Evolutionary conservation across 2,113 vertebrate genomes (phyloP).

Genomic region (Antechinus flavipes): DNA sequence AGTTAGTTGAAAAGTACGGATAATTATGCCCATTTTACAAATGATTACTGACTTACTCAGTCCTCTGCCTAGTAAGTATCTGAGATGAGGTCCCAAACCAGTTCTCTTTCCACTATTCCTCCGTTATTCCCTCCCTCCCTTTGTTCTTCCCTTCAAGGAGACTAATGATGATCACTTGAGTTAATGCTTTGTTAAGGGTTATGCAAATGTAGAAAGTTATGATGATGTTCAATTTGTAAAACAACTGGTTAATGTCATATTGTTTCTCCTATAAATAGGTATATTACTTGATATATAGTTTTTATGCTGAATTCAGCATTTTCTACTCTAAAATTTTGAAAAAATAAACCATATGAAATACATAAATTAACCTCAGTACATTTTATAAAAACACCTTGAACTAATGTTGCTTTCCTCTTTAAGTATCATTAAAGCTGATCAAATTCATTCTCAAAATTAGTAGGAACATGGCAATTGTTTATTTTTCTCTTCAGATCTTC

Average conservation of each 20-base stretch:
- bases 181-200: background rate
- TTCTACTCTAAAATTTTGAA: background rate
- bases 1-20: background rate
- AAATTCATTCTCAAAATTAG: background rate
- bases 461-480: conserved; percentile 39
- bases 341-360: conserved; percentile 2
- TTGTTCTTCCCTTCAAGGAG: background rate
- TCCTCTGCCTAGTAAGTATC: background rate
- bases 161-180: background rate
- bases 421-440: conserved; percentile 38
- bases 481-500: conserved; percentile 53
- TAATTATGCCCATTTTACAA: background rate
- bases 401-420: conserved; percentile 16
- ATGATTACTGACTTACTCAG: background rate
- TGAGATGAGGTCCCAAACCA: background rate
- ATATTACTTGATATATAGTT: background rate
- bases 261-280: background rate
- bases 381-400: conserved; percentile 29
- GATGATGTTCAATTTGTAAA: background rate
- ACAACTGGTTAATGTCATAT: conserved; percentile 1
- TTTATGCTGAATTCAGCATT: conserved; percentile 17
- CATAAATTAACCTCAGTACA: background rate
- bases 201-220: background rate
- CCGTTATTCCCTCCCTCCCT: background rate
- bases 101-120: background rate